A percentile compares a stretch with the other conserved stretches of the same genome.
Conservation (phyloP, 2,888 invertebrate species). For the Ophraella communa region DNA sequence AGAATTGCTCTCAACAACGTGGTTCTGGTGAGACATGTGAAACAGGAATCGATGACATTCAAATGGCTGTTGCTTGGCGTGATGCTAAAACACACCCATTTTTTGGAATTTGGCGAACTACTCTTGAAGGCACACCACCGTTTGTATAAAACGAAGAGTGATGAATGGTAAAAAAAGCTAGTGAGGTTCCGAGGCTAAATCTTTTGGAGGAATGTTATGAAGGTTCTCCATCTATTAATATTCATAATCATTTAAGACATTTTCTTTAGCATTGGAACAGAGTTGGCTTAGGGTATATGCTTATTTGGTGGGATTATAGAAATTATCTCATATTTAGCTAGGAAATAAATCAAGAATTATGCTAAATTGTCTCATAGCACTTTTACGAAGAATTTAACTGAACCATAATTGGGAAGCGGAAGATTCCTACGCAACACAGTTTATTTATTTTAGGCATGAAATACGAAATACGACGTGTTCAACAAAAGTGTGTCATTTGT, state of each 20-base stretch:
- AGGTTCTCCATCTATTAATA: not conserved
- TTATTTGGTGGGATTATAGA: not conserved
- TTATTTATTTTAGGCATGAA: no score
- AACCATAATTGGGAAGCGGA: not conserved
- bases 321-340: not conserved
- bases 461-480: no score
- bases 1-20: not conserved
- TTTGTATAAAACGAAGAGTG: not conserved
- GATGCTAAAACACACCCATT: not conserved
- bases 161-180: not conserved
- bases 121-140: not conserved
- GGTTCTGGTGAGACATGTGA: not conserved
- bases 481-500: no score
- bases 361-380: not conserved
- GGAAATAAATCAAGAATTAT: not conserved
- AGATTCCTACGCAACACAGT: not conserved
- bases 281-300: not conserved
- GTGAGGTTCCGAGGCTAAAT: not conserved
- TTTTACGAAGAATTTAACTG: not conserved
- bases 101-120: not conserved
- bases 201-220: not conserved
- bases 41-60: not conserved
- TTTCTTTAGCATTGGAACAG: no score
- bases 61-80: not conserved
- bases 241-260: not conserved